Evolutionary conservation across 2,888 invertebrate species (phyloP).

Genomic region (Clunio marinus): DNA sequence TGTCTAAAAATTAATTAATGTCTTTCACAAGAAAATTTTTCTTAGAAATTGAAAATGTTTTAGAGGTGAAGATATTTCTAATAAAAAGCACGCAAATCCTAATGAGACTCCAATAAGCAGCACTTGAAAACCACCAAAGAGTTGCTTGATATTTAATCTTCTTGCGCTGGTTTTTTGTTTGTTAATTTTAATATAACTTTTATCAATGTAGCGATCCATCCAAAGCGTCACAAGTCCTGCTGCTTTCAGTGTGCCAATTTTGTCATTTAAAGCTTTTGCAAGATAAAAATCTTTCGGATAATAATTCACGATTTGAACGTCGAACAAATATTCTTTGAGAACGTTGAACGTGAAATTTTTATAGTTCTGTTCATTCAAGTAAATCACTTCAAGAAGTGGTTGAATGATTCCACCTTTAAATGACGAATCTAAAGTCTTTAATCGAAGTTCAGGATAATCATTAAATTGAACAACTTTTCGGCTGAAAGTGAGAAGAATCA

Average conservation of each 20-base stretch:
- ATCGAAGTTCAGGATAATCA: constrained; percentile 8
- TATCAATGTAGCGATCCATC: constrained; percentile 1
- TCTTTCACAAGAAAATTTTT: too few species aligned
- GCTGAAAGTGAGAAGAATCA: not conserved
- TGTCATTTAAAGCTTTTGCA: not conserved
- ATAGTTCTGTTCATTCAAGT: not conserved
- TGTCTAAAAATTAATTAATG: too few species aligned
- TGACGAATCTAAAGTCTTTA: not conserved
- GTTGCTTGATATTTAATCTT: not conserved
- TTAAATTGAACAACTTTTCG: constrained; percentile 17
- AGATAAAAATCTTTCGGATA: constrained; percentile 5
- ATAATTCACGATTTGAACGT: not conserved
- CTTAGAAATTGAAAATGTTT: too few species aligned
- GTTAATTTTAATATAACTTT: constrained; percentile 3
- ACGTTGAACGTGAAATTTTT: constrained; percentile 14
- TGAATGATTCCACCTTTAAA: not conserved
- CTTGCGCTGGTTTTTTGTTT: not conserved
- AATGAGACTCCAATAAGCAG: not conserved
- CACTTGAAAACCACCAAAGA: constrained; percentile 12
- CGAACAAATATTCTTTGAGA: not conserved
- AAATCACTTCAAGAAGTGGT: constrained; percentile 4
- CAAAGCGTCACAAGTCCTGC: not conserved
- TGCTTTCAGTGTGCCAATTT: not conserved
- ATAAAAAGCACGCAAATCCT: too few species aligned
- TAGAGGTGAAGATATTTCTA: too few species aligned